phyloP scores from a whole-genome alignment of 2,888 invertebrate species.

The Notocelia uddmanniana region DNA sequence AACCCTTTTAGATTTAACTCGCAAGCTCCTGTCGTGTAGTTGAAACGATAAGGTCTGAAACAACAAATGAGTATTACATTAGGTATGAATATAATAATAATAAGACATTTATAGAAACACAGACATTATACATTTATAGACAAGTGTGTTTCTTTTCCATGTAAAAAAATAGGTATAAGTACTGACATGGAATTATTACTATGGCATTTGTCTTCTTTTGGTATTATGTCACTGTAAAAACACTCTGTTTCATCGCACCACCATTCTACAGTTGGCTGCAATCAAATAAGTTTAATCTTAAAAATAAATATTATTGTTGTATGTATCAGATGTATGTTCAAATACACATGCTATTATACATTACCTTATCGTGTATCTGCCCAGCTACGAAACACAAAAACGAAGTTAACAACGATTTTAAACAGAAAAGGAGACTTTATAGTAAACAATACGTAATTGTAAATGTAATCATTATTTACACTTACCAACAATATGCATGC shows the following conservation, averaged over 20 bases:
- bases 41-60: constrained; percentile 65
- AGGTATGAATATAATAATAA: neutral
- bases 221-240: constrained; percentile 41
- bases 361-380: constrained; percentile 11
- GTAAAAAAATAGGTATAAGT: neutral
- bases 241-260: constrained; percentile 60
- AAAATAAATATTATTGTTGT: neutral
- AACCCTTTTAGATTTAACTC: constrained; percentile 60
- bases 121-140: too few species aligned
- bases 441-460: neutral
- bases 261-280: constrained; percentile 39
- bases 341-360: neutral
- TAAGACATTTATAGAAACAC: too few species aligned
- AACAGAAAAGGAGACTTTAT: neutral
- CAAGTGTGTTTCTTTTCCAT: neutral
- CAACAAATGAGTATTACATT: constrained; percentile 17
- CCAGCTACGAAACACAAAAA: constrained; percentile 7
- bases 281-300: constrained; percentile 36
- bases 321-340: neutral
- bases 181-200: constrained; percentile 58
- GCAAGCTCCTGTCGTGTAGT: constrained; percentile 63
- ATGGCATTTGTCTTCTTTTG: constrained; percentile 63
- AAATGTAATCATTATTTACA: neutral
- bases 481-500: neutral
- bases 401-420: neutral